phyloP scores from a whole-genome alignment of 2,888 invertebrate species.

The Caradrina kadenii region DNA sequence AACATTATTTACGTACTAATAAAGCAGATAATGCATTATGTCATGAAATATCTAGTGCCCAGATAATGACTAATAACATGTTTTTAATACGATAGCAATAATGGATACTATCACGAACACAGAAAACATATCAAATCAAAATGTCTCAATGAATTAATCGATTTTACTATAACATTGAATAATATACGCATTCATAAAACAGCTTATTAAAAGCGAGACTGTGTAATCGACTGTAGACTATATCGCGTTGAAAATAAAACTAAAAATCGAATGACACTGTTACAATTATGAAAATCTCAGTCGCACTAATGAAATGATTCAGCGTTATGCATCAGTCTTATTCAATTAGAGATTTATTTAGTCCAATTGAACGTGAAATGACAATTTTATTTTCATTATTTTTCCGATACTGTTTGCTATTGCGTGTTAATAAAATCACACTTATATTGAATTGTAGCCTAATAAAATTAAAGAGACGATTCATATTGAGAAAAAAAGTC shows the following conservation, averaged over 20 bases:
- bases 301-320: slow-evolving; percentile 40
- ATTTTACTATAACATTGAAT: slow-evolving; percentile 27
- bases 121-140: slow-evolving; percentile 19
- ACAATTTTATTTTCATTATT: neutral
- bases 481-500: too few species aligned
- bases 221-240: neutral
- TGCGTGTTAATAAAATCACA: too few species aligned
- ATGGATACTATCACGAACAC: slow-evolving; percentile 34
- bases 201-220: neutral
- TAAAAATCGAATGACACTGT: neutral
- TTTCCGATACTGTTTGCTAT: neutral
- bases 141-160: slow-evolving; percentile 38
- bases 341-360: slow-evolving; percentile 33
- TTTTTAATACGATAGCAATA: slow-evolving; percentile 17
- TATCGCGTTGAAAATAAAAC: neutral
- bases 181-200: slow-evolving; percentile 3
- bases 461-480: too few species aligned
- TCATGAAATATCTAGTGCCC: slow-evolving; percentile 11
- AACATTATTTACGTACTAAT: slow-evolving; percentile 7
- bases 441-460: too few species aligned
- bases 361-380: slow-evolving; percentile 6
- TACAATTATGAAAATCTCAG: slow-evolving; percentile 9
- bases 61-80: slow-evolving; percentile 35
- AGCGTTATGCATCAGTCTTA: slow-evolving; percentile 24
- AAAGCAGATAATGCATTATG: slow-evolving; percentile 7